These are phyloP conservation scores for Lasius fuliginosus DNA, from an alignment of 2,888 invertebrate species.

Conservation along the genomic window DNA sequence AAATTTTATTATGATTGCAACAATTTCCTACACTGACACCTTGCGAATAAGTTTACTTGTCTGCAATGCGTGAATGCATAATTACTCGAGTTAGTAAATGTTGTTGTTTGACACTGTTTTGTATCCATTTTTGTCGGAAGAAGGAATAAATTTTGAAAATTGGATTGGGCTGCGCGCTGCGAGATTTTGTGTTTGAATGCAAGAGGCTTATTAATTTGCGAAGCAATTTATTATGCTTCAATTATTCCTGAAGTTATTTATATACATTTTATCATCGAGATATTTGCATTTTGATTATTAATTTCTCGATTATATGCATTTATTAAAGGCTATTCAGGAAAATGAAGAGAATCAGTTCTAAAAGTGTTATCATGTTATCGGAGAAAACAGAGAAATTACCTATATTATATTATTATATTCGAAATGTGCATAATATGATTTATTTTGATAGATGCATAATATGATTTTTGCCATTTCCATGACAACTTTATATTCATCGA, in stretches of 20 bases:
- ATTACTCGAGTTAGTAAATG: background rate
- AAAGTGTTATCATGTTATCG: background rate
- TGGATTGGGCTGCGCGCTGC: background rate
- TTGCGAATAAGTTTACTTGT: background rate
- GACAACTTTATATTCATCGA: background rate
- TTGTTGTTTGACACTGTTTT: background rate
- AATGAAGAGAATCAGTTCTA: background rate
- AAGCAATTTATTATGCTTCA: background rate
- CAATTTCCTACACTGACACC: background rate
- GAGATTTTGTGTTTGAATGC: background rate
- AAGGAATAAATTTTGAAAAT: background rate
- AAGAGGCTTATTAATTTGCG: background rate
- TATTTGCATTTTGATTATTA: constrained; percentile 11
- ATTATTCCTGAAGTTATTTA: background rate
- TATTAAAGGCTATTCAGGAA: background rate
- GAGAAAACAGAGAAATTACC: background rate
- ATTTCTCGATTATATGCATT: background rate
- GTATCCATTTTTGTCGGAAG: background rate
- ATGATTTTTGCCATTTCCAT: background rate
- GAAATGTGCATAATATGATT: background rate
- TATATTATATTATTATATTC: background rate
- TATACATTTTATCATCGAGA: background rate
- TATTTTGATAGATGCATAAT: background rate
- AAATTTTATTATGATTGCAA: background rate
- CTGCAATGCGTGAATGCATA: background rate